phyloP scores from a whole-genome alignment of 2,888 invertebrate species.

The Nemotelus nigrinus region DNA sequence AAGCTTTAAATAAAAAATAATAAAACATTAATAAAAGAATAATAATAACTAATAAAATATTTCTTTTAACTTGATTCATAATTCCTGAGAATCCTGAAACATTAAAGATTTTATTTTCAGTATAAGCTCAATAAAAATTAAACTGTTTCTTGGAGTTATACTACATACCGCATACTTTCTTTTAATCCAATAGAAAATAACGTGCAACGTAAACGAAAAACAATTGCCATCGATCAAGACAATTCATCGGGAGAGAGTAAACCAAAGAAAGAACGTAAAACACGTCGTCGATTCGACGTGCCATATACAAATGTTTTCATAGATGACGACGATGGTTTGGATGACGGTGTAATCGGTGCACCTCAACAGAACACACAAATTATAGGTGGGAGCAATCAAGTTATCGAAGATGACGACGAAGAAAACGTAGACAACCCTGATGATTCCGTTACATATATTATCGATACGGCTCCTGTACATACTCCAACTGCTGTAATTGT shows the following conservation, averaged over 20 bases:
- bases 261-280: not conserved
- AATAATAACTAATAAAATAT: no score
- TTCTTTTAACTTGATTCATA: no score
- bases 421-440: constrained; percentile 31
- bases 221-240: constrained; percentile 6
- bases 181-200: not conserved
- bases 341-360: constrained; percentile 45
- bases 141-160: no score
- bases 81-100: no score
- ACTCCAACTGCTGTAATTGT: constrained; percentile 45
- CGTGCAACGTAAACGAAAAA: constrained; percentile 19
- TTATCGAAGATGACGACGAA: not conserved
- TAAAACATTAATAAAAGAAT: no score
- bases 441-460: constrained; percentile 20
- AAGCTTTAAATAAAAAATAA: no score
- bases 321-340: constrained; percentile 49
- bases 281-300: constrained; percentile 34
- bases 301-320: constrained; percentile 36
- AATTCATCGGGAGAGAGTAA: not conserved
- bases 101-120: no score
- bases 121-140: no score
- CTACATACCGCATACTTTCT: not conserved
- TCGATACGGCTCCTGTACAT: not conserved
- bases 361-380: not conserved
- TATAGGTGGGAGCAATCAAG: not conserved